Percentiles rank a stretch among this genome's conserved stretches.
Conservation (phyloP, 2,888 invertebrate species). For the Julus scandinavius region DNA sequence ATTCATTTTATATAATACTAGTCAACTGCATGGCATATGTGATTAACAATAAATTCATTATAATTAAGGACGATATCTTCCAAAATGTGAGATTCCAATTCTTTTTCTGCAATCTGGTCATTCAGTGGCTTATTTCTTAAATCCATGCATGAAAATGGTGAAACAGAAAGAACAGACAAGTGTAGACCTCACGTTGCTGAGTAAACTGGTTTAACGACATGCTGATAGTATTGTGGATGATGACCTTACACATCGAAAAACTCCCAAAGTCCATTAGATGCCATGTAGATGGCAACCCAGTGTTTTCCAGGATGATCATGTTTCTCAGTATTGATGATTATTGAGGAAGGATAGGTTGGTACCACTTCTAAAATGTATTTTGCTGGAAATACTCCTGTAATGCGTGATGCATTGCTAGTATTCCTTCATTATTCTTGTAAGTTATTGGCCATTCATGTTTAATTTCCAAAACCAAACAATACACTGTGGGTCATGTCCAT, state of each 20-base stretch:
- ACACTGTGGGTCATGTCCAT: conserved; percentile 4
- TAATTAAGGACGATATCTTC: not conserved
- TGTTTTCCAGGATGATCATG: not conserved
- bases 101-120: not conserved
- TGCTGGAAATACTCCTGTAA: not conserved
- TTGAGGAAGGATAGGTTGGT: not conserved
- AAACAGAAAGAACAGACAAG: not conserved
- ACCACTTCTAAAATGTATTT: not conserved
- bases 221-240: not conserved
- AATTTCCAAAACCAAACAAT: not conserved
- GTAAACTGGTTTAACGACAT: not conserved
- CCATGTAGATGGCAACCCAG: not conserved
- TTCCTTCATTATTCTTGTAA: not conserved
- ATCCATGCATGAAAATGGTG: not conserved
- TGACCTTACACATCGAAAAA: not conserved
- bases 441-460: not conserved
- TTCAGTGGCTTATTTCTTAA: not conserved
- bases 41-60: not conserved
- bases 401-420: not conserved
- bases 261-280: not conserved
- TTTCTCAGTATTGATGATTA: not conserved
- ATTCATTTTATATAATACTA: not conserved
- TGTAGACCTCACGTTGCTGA: not conserved
- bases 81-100: not conserved
- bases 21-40: not conserved